Percentiles rank a stretch among this genome's conserved stretches.
These are phyloP conservation scores for Tetrapedia diversipes DNA, from an alignment of 2,888 invertebrate species.

Conservation along the genomic window DNA sequence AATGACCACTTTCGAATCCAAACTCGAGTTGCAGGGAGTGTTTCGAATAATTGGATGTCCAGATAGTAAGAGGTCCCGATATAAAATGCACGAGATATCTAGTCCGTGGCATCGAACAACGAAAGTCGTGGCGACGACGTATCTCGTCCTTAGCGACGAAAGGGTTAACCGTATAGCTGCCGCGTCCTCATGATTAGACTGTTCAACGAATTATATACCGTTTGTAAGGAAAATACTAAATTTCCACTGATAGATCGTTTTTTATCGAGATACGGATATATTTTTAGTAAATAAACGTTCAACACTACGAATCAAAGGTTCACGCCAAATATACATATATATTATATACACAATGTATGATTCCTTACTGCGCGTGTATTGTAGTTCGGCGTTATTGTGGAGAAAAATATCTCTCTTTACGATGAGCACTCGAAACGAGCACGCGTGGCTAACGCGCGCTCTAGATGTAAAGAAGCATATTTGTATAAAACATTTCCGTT, in stretches of 20 bases:
- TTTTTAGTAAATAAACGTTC: slow-evolving; percentile 63
- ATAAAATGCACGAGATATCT: no score
- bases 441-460: slow-evolving; percentile 54
- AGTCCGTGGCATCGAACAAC: no score
- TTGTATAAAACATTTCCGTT: slow-evolving; percentile 54
- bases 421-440: slow-evolving; percentile 56
- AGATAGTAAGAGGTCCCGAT: no score
- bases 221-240: slow-evolving; percentile 29
- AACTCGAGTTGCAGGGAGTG: no score
- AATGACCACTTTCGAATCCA: no score
- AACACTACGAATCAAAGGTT: slow-evolving; percentile 71
- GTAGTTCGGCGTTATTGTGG: slow-evolving; percentile 52
- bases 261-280: slow-evolving; percentile 42
- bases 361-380: slow-evolving; percentile 50
- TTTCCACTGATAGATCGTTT: slow-evolving; percentile 32
- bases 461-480: slow-evolving; percentile 61
- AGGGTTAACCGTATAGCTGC: no score
- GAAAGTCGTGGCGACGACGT: no score
- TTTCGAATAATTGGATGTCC: no score
- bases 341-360: slow-evolving; percentile 53
- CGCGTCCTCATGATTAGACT: slow-evolving; percentile 17
- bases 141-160: no score
- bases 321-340: slow-evolving; percentile 72
- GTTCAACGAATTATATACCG: slow-evolving; percentile 14
- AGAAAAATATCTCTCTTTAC: slow-evolving; percentile 64